Evolutionary conservation across 2,797 vertebrate genomes (phyloP), one percentile per base, ranked within the genome.

Genomic region (Dryobates pubescens): DNA sequence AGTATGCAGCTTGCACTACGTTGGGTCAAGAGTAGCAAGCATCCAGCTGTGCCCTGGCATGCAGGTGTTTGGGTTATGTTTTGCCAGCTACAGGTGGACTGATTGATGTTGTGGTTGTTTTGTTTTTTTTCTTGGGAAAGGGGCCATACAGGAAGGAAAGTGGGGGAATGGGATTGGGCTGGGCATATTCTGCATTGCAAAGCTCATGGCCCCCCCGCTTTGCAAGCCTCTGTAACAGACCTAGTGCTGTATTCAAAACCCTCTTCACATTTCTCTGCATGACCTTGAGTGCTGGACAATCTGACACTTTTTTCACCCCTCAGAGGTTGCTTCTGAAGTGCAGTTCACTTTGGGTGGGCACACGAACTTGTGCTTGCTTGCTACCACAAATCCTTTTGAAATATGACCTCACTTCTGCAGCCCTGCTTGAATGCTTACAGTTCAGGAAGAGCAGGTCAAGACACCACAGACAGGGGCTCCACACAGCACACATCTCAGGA

Each of bases 1-100:
- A 57, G 43, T 43, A 53, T 0, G 3, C 75, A 84, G 77, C 84
- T 92, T 86, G 54, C 58, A 36, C 41, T 79, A 57, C 5, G 7
- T 45, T 94, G 70, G 72, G 82, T 88, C 75, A 86, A 4, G 18
- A 86, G 54, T 24, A 81, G 82, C 36, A 63, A 75, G 47, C 56
- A 79, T 59, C 82, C 91, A 94, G 69, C 56, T 88, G 83, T 54
- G 88, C 69, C 69, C 84, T 91, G 87, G 86, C 53, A 86, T 14
- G n/a, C 94, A 95, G 83, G 88, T 81, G 65, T 85, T 84, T 89
- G 87, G 34, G n/a, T 56, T 67, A 77, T 47, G 13, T 36, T 54
- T n/a, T 69, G 29, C n/a, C 74, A 88, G 5, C 38, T 81, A 49
- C 68, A 92, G 82, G 83, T 90, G 82, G 61, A 75, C 80, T 41